Base-by-base conservation (phyloP, 1,140 invertebrate species). In the Aethina tumida region DNA sequence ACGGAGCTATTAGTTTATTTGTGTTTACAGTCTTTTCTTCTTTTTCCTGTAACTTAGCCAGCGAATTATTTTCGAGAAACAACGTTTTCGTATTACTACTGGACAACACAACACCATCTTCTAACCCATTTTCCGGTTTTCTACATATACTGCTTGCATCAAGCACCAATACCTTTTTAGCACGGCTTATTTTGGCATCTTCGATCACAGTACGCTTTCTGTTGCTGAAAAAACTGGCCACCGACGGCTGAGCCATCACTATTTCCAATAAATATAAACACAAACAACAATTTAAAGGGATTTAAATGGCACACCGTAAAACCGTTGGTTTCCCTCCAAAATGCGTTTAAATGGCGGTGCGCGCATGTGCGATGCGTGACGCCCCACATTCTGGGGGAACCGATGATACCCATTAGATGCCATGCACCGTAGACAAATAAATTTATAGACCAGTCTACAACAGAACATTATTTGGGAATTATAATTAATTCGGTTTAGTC, bases 201-300 rank as follows among this genome's bases (percentile, higher is more conserved):
- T 81, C 77, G n/a, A 62, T 56, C 9, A 75, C 77, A 30, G 69
- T 66, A 43, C 79, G 69, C 60, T 82, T 82, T 53, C 78, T 70
- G 45, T 72, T 74, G 59, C 71, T 74, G 60, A 79, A 81, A 62
- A 70, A 82, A 46, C 69, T 67, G 40, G 76, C 74, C 39, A 82
- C 68, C 24, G 74, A 78, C 44, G 75, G 76, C 60, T 81, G 79
- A 36, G 78, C 72, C 79, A 82, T 82, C 14, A 38, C 41, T 26
- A 29, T 43, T 41, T 19, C 41, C 22, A 33, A 35, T 13, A 33
- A 36, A 10, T 38, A 39, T 39, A 41, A 38, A 27, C 41, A 30
- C 45, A 39, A 45, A 50, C 41, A 47, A 47, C n/a, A n/a, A 35
- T 39, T 47, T 43, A 47, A 50, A 47, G 38, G 41, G 41, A 43